Evolutionary conservation across 2,797 vertebrate species (phyloP).

Genomic region (Furcifer pardalis): DNA sequence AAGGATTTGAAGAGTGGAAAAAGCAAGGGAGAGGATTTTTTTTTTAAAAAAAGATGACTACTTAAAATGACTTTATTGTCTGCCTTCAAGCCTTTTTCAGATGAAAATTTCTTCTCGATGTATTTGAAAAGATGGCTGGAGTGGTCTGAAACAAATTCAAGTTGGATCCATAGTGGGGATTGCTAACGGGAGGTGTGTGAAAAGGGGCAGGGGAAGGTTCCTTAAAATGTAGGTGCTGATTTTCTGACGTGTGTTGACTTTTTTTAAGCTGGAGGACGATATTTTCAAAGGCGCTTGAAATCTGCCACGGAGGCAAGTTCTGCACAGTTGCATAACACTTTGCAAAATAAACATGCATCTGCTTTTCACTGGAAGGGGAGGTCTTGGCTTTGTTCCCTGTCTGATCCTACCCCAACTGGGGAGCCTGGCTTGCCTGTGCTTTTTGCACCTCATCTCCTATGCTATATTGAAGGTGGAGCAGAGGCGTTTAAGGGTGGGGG

Average conservation of each 20-base stretch:
- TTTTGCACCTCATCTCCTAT: neutral
- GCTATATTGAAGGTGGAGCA: no score
- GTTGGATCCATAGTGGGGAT: constrained; percentile 23
- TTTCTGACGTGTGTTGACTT: neutral
- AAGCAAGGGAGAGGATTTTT: no score
- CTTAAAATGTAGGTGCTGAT: neutral
- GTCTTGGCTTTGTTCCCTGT: neutral
- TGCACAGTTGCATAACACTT: neutral
- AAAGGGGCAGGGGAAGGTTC: constrained; percentile 3
- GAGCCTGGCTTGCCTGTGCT: neutral
- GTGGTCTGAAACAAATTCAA: neutral
- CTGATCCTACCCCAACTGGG: neutral
- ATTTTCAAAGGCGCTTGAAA: neutral
- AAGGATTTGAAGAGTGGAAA: constrained; percentile 42
- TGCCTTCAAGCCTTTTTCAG: constrained; percentile 31
- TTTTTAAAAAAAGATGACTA: neutral
- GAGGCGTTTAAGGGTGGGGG: neutral
- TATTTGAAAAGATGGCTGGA: constrained; percentile 1
- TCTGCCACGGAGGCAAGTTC: neutral
- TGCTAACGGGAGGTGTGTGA: constrained; percentile 21
- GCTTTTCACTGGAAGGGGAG: neutral
- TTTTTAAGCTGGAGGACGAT: neutral
- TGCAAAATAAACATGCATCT: neutral
- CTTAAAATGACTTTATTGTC: neutral
- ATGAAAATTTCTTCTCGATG: constrained; percentile 4